Percentiles rank a stretch among this genome's conserved stretches.
These are phyloP conservation scores for Pachypanchax playfairii DNA, from an alignment of 2,113 vertebrate genomes.

Conservation along the genomic window DNA sequence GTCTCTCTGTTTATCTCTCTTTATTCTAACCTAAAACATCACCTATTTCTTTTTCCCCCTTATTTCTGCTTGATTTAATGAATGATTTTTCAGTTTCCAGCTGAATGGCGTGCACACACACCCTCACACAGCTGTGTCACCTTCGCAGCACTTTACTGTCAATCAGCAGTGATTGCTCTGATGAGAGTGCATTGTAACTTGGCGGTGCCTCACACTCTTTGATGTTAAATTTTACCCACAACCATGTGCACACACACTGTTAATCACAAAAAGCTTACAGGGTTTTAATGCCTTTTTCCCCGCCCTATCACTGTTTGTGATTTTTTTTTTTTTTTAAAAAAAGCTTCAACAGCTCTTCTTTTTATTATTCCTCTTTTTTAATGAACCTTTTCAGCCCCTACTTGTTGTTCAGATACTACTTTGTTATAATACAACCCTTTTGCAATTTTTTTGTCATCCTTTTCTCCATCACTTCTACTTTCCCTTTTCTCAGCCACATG, in stretches of 20 bases:
- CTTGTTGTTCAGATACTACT: conserved; percentile 38
- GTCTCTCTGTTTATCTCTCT: conserved; percentile 32
- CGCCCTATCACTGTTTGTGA: conserved; percentile 3
- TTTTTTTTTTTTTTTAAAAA: conserved; percentile 19
- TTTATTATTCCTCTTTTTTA: conserved; percentile 29
- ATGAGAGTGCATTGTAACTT: conserved; percentile 30
- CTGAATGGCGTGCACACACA: conserved; percentile 20
- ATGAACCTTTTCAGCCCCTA: conserved; percentile 22
- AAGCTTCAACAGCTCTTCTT: conserved; percentile 9
- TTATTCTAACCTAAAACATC: conserved; percentile 31
- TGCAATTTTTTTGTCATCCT: conserved; percentile 3
- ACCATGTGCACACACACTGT: not conserved
- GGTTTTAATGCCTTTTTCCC: not conserved
- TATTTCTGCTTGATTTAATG: conserved; percentile 45
- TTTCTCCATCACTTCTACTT: conserved; percentile 25
- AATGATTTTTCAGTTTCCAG: conserved; percentile 29
- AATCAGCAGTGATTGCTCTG: conserved; percentile 54
- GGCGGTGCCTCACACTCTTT: conserved; percentile 29
- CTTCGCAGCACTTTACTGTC: conserved; percentile 40
- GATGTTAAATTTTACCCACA: conserved; percentile 23
- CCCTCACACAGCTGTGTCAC: conserved; percentile 47
- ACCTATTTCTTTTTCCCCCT: conserved; percentile 26
- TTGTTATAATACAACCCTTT: conserved; percentile 16
- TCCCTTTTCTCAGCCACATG: conserved; percentile 40
- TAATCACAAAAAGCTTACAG: conserved; percentile 3